Evolutionary conservation across 2,888 invertebrate genomes (phyloP).

Genomic region (Drosophila eohydei): DNA sequence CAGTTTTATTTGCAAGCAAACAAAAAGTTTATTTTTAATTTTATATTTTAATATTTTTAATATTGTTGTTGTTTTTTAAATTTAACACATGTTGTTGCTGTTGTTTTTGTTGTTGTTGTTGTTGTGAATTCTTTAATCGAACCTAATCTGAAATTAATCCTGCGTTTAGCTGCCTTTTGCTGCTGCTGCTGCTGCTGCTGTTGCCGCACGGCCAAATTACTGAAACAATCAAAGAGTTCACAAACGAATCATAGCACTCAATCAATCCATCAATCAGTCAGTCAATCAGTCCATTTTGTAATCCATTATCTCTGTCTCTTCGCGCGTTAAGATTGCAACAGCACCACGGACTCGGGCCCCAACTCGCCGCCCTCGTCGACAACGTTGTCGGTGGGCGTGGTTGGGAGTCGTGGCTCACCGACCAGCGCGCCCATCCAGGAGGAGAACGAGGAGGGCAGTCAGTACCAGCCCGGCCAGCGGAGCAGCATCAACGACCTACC

Average conservation of each 20-base stretch:
- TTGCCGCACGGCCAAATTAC: not conserved
- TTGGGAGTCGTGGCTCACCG: conserved; percentile 88
- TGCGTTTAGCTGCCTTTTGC: conserved; percentile 6
- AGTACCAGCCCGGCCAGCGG: conserved; percentile 87
- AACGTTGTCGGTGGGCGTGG: conserved; percentile 81
- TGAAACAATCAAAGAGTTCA: not conserved
- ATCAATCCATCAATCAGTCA: not conserved
- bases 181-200: conserved; percentile 17
- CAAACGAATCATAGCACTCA: not conserved
- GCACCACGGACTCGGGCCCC: conserved; percentile 91
- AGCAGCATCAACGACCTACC: conserved; percentile 90
- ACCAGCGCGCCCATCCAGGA: conserved; percentile 91
- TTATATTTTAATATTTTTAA: not conserved
- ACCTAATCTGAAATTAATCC: conserved; percentile 42
- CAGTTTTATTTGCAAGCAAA: not conserved
- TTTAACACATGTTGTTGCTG: conserved; percentile 3
- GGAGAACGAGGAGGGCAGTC: conserved; percentile 90
- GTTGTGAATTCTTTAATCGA: conserved; percentile 25
- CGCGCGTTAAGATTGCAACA: conserved; percentile 85
- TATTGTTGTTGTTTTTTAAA: conserved; percentile 5
- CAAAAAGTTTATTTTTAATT: not conserved
- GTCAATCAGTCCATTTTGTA: not conserved
- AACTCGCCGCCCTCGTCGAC: conserved; percentile 90
- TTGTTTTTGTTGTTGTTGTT: conserved; percentile 19
- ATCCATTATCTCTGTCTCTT: not conserved